Base-by-base conservation (phyloP, 2,797 vertebrate species). In the Podarcis siculus region DNA sequence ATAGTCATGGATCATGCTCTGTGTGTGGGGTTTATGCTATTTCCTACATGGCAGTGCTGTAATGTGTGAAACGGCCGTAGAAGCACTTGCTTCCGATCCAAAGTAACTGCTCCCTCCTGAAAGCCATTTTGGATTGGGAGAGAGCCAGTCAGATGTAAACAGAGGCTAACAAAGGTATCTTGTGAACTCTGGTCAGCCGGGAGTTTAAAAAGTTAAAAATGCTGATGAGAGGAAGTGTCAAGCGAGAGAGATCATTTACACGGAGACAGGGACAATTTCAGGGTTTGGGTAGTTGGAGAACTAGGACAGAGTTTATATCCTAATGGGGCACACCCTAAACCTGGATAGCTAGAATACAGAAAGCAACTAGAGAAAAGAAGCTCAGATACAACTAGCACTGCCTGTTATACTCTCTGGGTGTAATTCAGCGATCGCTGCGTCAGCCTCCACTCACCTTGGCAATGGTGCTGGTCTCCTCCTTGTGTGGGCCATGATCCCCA, bases 401-500 rank as follows among this genome's bases (percentile, higher is more conserved):
- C 67, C 77, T 55, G n/a, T 25, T n/a, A 67, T 67, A 49, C 35
- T 32, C 37, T 49, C 58, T 35, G 55, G 55, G 75, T 37, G 13
- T 19, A 55, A 55, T 25, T 66, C 58, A 82, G 71, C 3, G 23
- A 25, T n/a, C 8, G n/a, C 39, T 0, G 2, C 58, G n/a, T 45
- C 64, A 1, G 83, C 5, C 8, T 25, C 15, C 3, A 25, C 69
- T 96, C 98, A 98, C 98, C 98, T 98, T 98, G 96, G 98, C 97
- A 94, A 98, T 96, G 66, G 94, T 96, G 93, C 96, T 97, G 94
- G 98, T 97, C 96, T 98, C 98, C 95, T 98, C 97, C 79, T 98
- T 97, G 90, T 97, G 97, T 35, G 97, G 95, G 77, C 98, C 95
- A 90, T 97, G 96, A 94, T 98, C 97, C 91, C 97, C 97, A 95